Evolutionary conservation across 2,113 vertebrate genomes (phyloP).

Genomic region (Chauna torquata): DNA sequence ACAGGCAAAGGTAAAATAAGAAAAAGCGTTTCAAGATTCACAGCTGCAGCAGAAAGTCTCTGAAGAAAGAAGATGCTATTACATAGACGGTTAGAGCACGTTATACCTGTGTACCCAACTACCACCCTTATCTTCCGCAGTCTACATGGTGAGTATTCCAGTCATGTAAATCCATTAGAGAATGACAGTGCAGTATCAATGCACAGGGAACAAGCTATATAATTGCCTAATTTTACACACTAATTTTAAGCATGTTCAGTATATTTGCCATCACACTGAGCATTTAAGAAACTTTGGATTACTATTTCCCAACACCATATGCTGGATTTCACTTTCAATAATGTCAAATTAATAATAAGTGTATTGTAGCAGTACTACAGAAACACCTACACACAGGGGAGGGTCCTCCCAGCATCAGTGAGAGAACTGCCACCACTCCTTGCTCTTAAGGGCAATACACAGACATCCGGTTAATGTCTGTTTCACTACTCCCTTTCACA

Average conservation of each 20-base stretch:
- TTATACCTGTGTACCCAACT: neutral
- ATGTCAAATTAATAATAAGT: neutral
- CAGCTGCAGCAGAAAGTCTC: neutral
- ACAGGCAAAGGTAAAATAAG: neutral
- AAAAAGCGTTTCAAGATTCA: neutral
- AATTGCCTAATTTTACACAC: neutral
- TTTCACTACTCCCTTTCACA: neutral
- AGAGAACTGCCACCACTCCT: neutral
- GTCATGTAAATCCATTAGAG: neutral
- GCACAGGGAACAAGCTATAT: neutral
- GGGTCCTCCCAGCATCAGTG: neutral
- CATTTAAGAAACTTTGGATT: neutral
- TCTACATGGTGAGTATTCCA: neutral
- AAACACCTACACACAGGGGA: neutral
- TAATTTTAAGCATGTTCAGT: neutral
- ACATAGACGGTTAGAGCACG: neutral
- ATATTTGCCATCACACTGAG: neutral
- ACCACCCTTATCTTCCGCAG: neutral
- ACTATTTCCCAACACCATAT: neutral
- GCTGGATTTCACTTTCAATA: neutral
- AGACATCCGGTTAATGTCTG: neutral
- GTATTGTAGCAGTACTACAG: neutral
- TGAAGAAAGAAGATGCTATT: neutral
- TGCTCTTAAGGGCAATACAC: neutral
- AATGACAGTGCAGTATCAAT: neutral